phyloP scores from a whole-genome alignment of 1,140 invertebrate species.

The Platyura marginata region DNA sequence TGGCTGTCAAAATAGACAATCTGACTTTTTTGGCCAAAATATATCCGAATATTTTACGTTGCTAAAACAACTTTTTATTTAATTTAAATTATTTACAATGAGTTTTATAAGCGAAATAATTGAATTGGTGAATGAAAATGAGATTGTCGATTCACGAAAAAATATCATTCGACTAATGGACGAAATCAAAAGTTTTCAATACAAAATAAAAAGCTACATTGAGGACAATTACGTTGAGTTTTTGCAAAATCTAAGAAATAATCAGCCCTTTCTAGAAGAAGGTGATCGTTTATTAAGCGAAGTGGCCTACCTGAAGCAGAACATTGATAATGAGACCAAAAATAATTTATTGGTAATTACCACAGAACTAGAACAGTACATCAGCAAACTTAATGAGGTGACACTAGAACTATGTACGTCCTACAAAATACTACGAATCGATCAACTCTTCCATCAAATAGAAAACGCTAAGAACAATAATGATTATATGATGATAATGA shows the following conservation, averaged over 20 bases:
- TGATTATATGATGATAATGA: slow-evolving; percentile 13
- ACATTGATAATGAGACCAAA: slow-evolving; percentile 10
- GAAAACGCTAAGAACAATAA: slow-evolving; percentile 16
- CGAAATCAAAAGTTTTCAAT: slow-evolving; percentile 15
- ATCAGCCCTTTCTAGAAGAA: slow-evolving; percentile 16
- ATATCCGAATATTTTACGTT: too few relatives aligned
- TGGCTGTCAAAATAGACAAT: too few relatives aligned
- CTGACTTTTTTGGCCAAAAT: too few relatives aligned
- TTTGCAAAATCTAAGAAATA: slow-evolving; percentile 15
- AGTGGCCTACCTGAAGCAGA: slow-evolving; percentile 11
- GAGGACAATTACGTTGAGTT: slow-evolving; percentile 20
- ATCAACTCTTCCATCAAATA: slow-evolving; percentile 18
- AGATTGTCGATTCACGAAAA: slow-evolving; percentile 8
- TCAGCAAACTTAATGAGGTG: slow-evolving; percentile 12
- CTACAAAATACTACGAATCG: slow-evolving; percentile 15
- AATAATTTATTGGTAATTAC: slow-evolving; percentile 10
- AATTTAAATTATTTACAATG: too few relatives aligned
- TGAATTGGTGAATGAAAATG: not conserved
- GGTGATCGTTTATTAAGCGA: slow-evolving; percentile 10
- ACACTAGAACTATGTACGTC: slow-evolving; percentile 13
- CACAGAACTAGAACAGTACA: slow-evolving; percentile 9
- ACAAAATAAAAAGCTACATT: slow-evolving; percentile 14
- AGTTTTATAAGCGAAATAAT: slow-evolving; percentile 3
- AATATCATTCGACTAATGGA: slow-evolving; percentile 14
- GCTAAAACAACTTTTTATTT: too few relatives aligned